phyloP scores from a whole-genome alignment of 2,888 invertebrate genomes.

The Drosophila neonasuta region DNA sequence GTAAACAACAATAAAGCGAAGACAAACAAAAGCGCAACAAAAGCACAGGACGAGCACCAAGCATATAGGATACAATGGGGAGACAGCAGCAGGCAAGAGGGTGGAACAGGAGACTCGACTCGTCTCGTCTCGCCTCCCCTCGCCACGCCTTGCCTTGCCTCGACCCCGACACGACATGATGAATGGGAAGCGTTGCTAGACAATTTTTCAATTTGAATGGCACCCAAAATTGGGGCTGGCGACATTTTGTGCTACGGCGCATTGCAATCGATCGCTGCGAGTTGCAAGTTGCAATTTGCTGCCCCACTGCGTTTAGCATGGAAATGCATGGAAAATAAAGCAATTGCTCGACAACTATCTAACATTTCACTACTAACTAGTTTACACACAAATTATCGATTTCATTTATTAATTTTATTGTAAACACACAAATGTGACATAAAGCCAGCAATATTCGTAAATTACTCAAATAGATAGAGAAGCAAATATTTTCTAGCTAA shows the following conservation, averaged over 20 bases:
- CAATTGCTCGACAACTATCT: background rate
- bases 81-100: slow-evolving; percentile 3
- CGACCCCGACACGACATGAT: slow-evolving; percentile 53
- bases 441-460: background rate
- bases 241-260: slow-evolving; percentile 18
- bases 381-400: slow-evolving; percentile 6
- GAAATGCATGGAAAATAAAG: background rate
- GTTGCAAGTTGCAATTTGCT: slow-evolving; percentile 76
- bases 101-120: slow-evolving; percentile 1
- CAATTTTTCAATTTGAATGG: slow-evolving; percentile 77
- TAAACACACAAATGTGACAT: background rate
- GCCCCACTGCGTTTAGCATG: slow-evolving; percentile 51
- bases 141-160: too few relatives aligned
- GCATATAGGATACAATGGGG: slow-evolving; percentile 8
- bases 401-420: background rate
- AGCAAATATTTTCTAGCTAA: background rate
- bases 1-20: slow-evolving; percentile 77
- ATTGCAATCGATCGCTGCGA: slow-evolving; percentile 70
- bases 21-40: slow-evolving; percentile 74
- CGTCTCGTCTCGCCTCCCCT: too few relatives aligned
- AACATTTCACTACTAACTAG: slow-evolving; percentile 1
- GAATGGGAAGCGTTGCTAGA: slow-evolving; percentile 74
- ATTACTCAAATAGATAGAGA: background rate
- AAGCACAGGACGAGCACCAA: slow-evolving; percentile 23
- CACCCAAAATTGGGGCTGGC: slow-evolving; percentile 29